These are phyloP conservation scores for Hypomesus transpacificus DNA, from an alignment of 2,113 vertebrate species.

Conservation along the genomic window DNA sequence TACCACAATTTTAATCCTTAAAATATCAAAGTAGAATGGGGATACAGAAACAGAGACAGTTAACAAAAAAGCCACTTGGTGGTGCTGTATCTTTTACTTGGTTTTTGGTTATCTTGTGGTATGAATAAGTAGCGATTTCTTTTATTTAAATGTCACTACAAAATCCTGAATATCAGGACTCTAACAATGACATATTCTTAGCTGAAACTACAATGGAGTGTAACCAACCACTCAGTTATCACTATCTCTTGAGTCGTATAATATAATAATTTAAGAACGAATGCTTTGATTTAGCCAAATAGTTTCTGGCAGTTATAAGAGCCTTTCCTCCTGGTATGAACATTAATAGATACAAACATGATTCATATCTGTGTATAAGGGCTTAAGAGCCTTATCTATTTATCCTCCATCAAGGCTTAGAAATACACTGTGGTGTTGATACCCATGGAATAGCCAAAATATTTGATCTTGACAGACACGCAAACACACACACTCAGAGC, in stretches of 20 bases:
- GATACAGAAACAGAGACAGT: conserved; percentile 56
- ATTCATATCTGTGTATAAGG: background rate
- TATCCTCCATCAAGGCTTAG: background rate
- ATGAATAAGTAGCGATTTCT: background rate
- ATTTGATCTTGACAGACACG: background rate
- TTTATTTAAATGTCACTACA: background rate
- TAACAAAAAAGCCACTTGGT: conserved; percentile 54
- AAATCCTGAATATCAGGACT: background rate
- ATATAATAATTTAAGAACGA: background rate
- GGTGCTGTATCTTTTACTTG: conserved; percentile 51
- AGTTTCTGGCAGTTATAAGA: background rate
- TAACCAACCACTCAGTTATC: background rate
- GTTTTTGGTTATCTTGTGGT: background rate
- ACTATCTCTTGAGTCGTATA: too few relatives aligned
- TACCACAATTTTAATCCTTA: too few relatives aligned
- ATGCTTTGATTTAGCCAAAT: background rate
- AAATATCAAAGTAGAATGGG: conserved; percentile 80
- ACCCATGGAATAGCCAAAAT: conserved; percentile 13
- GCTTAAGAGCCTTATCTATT: conserved; percentile 8
- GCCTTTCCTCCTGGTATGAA: too few relatives aligned
- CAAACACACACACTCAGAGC: background rate
- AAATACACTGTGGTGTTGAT: too few relatives aligned
- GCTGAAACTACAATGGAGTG: background rate
- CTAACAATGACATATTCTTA: background rate
- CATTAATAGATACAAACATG: background rate